A percentile compares a stretch with the other conserved stretches of the same genome.
Evolutionary conservation across 2,797 vertebrate species (phyloP).

Genomic region (Mormyrus hasselquistii): DNA sequence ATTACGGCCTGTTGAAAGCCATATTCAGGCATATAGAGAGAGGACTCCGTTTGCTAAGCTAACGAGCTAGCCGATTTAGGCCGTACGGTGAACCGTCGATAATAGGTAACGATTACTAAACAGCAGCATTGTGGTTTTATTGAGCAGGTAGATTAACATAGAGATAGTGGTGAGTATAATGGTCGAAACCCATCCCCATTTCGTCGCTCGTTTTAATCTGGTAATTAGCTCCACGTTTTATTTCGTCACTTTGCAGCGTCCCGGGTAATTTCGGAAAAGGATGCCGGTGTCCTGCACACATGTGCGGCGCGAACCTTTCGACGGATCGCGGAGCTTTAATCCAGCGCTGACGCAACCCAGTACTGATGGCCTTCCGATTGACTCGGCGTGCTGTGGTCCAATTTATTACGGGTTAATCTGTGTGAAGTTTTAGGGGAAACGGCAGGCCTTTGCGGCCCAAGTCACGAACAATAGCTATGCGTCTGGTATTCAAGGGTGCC

Average conservation of each 20-base stretch:
- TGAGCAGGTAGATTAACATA: not conserved
- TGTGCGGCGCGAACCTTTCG: not conserved
- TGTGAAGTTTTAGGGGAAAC: not conserved
- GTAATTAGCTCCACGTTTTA: not conserved
- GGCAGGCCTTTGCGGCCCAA: constrained; percentile 14
- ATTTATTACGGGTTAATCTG: not conserved
- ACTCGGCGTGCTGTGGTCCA: not conserved
- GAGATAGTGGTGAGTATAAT: not conserved
- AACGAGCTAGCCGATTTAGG: constrained; percentile 22
- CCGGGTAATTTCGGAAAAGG: not conserved
- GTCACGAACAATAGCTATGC: constrained; percentile 15
- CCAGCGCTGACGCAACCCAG: not conserved
- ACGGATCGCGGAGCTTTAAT: not conserved
- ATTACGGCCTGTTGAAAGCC: constrained; percentile 14
- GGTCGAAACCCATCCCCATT: not conserved
- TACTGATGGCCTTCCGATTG: not conserved
- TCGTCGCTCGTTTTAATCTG: not conserved
- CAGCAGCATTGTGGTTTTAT: not conserved
- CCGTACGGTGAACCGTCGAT: constrained; percentile 14
- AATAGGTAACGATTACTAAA: not conserved
- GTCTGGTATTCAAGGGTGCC: not conserved
- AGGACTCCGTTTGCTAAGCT: constrained; percentile 20
- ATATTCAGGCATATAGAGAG: constrained; percentile 21
- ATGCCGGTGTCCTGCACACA: not conserved
- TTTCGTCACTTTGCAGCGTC: not conserved